Evolutionary conservation across 2,888 invertebrate species (phyloP).

Genomic region (Sarcophaga variegata): DNA sequence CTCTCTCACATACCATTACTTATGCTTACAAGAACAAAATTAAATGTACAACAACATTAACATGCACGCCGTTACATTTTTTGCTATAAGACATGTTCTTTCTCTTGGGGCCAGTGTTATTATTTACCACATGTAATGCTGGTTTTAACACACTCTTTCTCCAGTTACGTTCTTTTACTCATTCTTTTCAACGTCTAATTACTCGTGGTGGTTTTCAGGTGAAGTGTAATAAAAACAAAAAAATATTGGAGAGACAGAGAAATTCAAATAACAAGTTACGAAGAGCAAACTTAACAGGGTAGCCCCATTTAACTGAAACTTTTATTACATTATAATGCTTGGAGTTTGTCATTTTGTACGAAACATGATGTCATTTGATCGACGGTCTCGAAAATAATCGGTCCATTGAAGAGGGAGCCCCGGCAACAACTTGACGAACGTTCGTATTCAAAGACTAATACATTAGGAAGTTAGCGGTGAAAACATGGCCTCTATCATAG

Average conservation of each 20-base stretch:
- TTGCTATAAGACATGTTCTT: neutral
- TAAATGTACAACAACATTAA: conserved; percentile 23
- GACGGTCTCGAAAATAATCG: too few relatives aligned
- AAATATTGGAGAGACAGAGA: neutral
- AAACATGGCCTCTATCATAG: too few relatives aligned
- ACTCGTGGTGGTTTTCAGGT: neutral
- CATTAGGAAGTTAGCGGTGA: too few relatives aligned
- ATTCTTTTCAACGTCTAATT: neutral
- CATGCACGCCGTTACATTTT: conserved; percentile 32
- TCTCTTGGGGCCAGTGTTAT: conserved; percentile 43
- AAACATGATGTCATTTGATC: too few relatives aligned
- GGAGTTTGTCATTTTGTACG: too few relatives aligned
- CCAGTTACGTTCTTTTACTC: neutral
- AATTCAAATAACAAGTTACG: neutral
- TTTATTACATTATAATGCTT: too few relatives aligned
- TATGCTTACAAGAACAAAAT: too few relatives aligned
- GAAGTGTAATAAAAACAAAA: conserved; percentile 14
- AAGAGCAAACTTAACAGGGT: neutral
- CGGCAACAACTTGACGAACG: too few relatives aligned
- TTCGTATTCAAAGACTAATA: too few relatives aligned
- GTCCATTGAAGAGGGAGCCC: too few relatives aligned
- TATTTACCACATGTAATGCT: conserved; percentile 51
- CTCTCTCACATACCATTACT: neutral
- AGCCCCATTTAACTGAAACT: neutral
- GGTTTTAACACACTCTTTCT: conserved; percentile 51